These are phyloP conservation scores for Fabriciana adippe DNA, from an alignment of 2,888 invertebrate genomes.

Conservation along the genomic window DNA sequence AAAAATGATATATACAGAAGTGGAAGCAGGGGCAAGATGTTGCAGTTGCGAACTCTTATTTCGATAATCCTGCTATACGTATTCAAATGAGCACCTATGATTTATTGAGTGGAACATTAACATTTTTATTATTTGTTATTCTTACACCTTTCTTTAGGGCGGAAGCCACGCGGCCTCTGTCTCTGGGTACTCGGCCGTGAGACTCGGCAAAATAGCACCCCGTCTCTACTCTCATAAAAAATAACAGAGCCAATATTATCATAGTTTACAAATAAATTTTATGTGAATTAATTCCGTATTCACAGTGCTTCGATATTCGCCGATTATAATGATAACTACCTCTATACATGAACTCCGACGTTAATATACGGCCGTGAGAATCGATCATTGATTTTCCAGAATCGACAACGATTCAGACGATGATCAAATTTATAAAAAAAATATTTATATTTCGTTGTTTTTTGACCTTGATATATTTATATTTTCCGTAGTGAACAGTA, in stretches of 20 bases:
- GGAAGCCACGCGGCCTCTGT: slow-evolving; percentile 81
- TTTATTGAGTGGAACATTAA: slow-evolving; percentile 84
- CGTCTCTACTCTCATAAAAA: slow-evolving; percentile 60
- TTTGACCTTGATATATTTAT: slow-evolving; percentile 34
- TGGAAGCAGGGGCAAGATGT: slow-evolving; percentile 51
- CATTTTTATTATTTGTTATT: slow-evolving; percentile 84
- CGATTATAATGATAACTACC: slow-evolving; percentile 79
- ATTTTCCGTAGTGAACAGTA: slow-evolving; percentile 27
- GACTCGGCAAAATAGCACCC: slow-evolving; percentile 66
- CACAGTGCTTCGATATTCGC: slow-evolving; percentile 69
- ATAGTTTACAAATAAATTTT: slow-evolving; percentile 83
- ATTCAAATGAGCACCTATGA: slow-evolving; percentile 82
- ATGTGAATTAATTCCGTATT: slow-evolving; percentile 79
- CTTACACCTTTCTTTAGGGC: slow-evolving; percentile 78
- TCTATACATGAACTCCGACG: slow-evolving; percentile 74
- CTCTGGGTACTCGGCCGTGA: slow-evolving; percentile 79
- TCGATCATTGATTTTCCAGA: slow-evolving; percentile 74
- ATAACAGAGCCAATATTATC: slow-evolving; percentile 76
- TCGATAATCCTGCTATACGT: slow-evolving; percentile 77
- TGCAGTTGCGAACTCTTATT: slow-evolving; percentile 70
- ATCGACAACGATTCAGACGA: slow-evolving; percentile 48
- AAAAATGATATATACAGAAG: slow-evolving; percentile 55
- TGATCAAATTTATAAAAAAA: slow-evolving; percentile 33
- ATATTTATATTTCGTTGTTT: slow-evolving; percentile 30
- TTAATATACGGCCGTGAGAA: slow-evolving; percentile 80